Percentiles rank a stretch among this genome's conserved stretches.
Evolutionary conservation across 2,888 invertebrate species (phyloP).

Genomic region (Zhengitettix transpicula): DNA sequence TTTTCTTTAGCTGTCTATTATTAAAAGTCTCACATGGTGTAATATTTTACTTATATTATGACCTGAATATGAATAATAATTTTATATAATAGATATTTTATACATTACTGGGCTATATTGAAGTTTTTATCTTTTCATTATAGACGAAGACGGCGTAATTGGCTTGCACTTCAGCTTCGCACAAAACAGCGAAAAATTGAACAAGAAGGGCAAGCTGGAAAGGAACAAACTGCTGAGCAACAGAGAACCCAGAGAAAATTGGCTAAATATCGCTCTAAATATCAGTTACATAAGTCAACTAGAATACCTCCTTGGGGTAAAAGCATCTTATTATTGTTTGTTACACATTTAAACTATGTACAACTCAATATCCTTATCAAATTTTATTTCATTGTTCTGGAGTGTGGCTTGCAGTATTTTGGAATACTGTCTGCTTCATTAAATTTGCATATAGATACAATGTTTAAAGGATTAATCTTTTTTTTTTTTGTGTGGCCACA

Average conservation of each 20-base stretch:
- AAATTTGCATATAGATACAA: too few species aligned
- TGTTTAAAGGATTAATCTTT: too few species aligned
- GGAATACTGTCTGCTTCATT: background rate
- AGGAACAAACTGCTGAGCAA: conserved; percentile 48
- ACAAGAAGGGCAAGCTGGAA: conserved; percentile 37
- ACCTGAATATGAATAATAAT: too few species aligned
- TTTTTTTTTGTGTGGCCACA: too few species aligned
- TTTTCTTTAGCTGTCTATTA: too few species aligned
- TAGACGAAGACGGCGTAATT: conserved; percentile 60
- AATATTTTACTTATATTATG: too few species aligned
- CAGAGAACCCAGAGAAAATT: conserved; percentile 62
- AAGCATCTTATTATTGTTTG: conserved; percentile 6
- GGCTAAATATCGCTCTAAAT: conserved; percentile 72
- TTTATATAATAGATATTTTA: too few species aligned
- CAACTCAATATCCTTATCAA: too few species aligned
- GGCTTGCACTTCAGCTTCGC: conserved; percentile 70
- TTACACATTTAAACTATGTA: too few species aligned
- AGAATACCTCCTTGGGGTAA: conserved; percentile 75
- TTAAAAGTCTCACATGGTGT: too few species aligned
- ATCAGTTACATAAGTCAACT: conserved; percentile 51
- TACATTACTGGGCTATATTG: too few species aligned
- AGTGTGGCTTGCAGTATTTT: background rate
- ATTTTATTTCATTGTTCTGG: background rate
- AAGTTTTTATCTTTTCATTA: background rate
- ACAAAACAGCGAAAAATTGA: conserved; percentile 46